Base-by-base conservation (phyloP, 2,113 vertebrate genomes). In the Scolopax mira region DNA sequence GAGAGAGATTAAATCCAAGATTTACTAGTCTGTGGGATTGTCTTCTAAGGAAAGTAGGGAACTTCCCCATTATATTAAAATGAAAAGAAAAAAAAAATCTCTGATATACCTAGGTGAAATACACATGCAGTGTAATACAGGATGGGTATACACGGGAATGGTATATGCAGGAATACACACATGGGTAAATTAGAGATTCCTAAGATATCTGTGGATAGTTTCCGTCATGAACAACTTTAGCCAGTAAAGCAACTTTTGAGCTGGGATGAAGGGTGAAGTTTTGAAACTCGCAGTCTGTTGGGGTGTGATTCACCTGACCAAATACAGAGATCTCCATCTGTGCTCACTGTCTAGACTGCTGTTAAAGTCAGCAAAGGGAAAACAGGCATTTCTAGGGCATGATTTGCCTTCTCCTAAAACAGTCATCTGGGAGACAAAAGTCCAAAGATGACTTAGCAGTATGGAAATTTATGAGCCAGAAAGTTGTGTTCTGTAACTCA, bases 371-470 rank as follows among this genome's bases (percentile, higher is more conserved):
- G 91, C 93, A 89, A 69, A 90, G 89, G 74, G 91, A 88, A 95
- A 97, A 79, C 77, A 87, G 95, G 83, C 95, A 79, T 96, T 97
- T 97, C 95, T 96, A 81, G 91, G 91, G 80, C 91, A 97, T 94
- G 91, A 94, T 94, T 96, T 95, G 69, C 78, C 83, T 86, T 92
- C 93, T 95, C 86, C 94, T 87, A 81, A 94, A 96, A 95, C 89
- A 95, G 91, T 83, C 57, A 75, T 92, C 80, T 94, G 93, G 94
- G 90, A 93, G 79, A 93, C 77, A 80, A 37, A 90, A 95, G 65
- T 92, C 90, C 79, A 92, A 91, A 78, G 92, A 91, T 96, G 93
- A 94, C 91, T 97, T 95, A 93, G 96, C 89, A 94, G 77, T 91
- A 87, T 79, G 84, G 89, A 95, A 95, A 93, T 89, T 52, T 49